A percentile compares a stretch with the other conserved stretches of the same genome.
Evolutionary conservation across 2,113 vertebrate genomes (phyloP).

Genomic region (Pipra filicauda): DNA sequence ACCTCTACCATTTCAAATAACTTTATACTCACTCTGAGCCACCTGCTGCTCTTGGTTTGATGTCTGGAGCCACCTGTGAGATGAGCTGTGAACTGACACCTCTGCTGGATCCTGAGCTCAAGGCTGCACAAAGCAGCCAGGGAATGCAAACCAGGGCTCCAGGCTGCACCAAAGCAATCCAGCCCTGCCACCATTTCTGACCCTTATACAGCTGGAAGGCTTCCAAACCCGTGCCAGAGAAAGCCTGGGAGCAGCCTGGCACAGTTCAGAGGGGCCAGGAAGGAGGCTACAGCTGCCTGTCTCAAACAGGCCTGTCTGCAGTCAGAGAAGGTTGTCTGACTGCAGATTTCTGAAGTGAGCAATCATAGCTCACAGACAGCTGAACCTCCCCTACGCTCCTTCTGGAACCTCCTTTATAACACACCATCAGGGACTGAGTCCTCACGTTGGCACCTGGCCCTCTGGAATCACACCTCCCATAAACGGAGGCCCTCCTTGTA

Average conservation of each 20-base stretch:
- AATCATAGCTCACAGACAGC: neutral
- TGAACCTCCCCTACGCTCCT: neutral
- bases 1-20: neutral
- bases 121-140: neutral
- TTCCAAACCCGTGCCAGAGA: neutral
- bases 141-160: neutral
- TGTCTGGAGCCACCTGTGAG: neutral
- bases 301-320: neutral
- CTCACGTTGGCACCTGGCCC: neutral
- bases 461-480: neutral
- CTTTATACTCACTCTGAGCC: neutral
- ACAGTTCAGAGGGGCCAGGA: neutral
- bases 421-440: neutral
- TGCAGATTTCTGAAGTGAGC: neutral
- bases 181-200: neutral
- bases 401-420: neutral
- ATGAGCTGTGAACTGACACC: neutral
- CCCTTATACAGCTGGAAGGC: neutral
- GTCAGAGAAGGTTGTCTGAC: fast-evolving
- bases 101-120: neutral
- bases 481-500: fast-evolving
- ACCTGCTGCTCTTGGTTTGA: neutral
- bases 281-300: neutral
- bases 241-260: neutral
- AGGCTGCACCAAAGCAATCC: neutral